Percentiles rank a stretch among this genome's conserved stretches.
Conservation (phyloP, 2,888 invertebrate species). For the Parnassius glacialis region DNA sequence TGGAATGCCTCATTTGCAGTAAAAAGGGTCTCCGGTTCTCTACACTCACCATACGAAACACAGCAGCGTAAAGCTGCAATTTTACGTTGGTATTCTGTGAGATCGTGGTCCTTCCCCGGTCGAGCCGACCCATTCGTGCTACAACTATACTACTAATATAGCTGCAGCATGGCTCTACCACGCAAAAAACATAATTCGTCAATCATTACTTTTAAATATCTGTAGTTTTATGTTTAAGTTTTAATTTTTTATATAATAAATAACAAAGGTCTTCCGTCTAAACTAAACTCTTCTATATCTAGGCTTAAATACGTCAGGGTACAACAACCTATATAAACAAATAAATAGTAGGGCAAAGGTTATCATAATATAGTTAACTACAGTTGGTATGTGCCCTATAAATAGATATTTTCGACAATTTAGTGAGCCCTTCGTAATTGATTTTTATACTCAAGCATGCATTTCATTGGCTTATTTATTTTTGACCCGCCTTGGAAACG, state of each 20-base stretch:
- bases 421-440: neutral
- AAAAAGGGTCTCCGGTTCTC: no score
- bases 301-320: constrained; percentile 21
- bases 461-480: constrained; percentile 34
- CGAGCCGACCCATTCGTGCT: no score
- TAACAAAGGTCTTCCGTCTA: neutral
- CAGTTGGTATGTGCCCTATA: constrained; percentile 20
- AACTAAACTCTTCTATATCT: constrained; percentile 7
- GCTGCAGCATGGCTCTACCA: no score
- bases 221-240: neutral
- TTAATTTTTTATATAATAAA: constrained; percentile 1
- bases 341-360: constrained; percentile 9
- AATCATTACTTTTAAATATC: neutral
- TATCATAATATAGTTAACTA: constrained; percentile 2
- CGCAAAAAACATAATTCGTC: no score
- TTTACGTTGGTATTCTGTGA: no score
- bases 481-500: constrained; percentile 39
- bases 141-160: no score
- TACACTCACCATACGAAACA: no score
- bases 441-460: neutral
- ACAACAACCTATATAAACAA: constrained; percentile 13
- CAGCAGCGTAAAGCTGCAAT: no score
- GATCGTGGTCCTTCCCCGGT: no score
- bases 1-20: no score
- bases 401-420: constrained; percentile 4